Percentiles rank a stretch among this genome's conserved stretches.
These are phyloP conservation scores for Semnornis frantzii DNA, from an alignment of 2,113 vertebrate species.

Conservation along the genomic window DNA sequence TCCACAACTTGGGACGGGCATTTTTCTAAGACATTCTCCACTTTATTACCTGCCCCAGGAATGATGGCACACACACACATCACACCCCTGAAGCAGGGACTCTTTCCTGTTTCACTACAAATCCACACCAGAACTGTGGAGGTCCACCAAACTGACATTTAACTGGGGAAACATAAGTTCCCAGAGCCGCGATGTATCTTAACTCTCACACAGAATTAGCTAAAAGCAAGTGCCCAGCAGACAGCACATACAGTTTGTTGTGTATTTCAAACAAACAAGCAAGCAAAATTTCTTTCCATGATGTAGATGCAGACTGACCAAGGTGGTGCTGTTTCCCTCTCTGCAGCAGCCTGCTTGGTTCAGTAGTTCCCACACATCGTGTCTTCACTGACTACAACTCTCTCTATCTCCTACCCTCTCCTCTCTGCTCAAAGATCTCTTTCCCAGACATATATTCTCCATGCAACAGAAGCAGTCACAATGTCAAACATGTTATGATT, in stretches of 20 bases:
- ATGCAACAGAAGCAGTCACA: background rate
- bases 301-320: background rate
- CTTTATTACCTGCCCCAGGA: background rate
- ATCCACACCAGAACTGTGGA: background rate
- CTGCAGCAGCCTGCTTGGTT: background rate
- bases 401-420: background rate
- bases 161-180: background rate
- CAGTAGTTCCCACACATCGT: background rate
- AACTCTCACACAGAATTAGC: background rate
- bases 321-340: background rate
- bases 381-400: background rate
- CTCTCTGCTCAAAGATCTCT: background rate
- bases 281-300: background rate
- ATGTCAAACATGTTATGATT: background rate
- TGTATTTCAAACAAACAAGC: background rate
- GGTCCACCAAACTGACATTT: background rate
- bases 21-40: background rate
- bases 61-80: background rate
- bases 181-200: accelerated
- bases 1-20: background rate
- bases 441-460: slow-evolving; percentile 31
- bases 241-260: background rate
- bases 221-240: background rate
- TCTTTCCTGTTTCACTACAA: background rate
- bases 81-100: accelerated